Percentiles rank a stretch among this genome's conserved stretches.
These are phyloP conservation scores for Cremastinae sp. DNA, from an alignment of 2,888 invertebrate species.

Conservation along the genomic window DNA sequence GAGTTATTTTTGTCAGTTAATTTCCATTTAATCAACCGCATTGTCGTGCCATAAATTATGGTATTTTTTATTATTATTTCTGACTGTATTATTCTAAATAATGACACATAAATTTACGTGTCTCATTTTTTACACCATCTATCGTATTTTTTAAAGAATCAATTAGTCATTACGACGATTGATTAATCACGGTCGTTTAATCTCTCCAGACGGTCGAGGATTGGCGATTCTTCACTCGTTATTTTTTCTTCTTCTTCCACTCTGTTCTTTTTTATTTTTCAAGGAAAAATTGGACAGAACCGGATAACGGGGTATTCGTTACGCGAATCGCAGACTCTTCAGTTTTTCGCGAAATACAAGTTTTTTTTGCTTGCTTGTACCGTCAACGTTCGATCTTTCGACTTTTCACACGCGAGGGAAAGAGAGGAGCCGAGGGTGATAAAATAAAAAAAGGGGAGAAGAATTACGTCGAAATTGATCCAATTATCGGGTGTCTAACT, in stretches of 20 bases:
- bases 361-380: constrained; percentile 2
- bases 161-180: constrained; percentile 40
- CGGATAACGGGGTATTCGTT: constrained; percentile 40
- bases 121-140: too few species aligned
- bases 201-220: constrained; percentile 29
- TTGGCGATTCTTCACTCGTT: constrained; percentile 5
- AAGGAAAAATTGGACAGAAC: constrained; percentile 11
- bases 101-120: too few species aligned
- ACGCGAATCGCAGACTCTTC: constrained; percentile 25
- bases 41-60: too few species aligned
- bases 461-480: constrained; percentile 22
- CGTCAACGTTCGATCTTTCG: constrained; percentile 5
- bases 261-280: constrained; percentile 7
- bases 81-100: too few species aligned
- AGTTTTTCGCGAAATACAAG: not conserved
- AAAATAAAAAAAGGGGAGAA: not conserved
- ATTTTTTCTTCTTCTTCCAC: not conserved
- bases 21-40: too few species aligned
- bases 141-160: not conserved
- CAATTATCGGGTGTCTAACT: constrained; percentile 22
- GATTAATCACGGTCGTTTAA: constrained; percentile 50
- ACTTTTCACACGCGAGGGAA: not conserved
- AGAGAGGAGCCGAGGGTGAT: not conserved
- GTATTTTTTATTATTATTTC: too few species aligned
- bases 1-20: too few species aligned